Evolutionary conservation across 2,113 vertebrate species (phyloP).

Genomic region (Panthera uncia): DNA sequence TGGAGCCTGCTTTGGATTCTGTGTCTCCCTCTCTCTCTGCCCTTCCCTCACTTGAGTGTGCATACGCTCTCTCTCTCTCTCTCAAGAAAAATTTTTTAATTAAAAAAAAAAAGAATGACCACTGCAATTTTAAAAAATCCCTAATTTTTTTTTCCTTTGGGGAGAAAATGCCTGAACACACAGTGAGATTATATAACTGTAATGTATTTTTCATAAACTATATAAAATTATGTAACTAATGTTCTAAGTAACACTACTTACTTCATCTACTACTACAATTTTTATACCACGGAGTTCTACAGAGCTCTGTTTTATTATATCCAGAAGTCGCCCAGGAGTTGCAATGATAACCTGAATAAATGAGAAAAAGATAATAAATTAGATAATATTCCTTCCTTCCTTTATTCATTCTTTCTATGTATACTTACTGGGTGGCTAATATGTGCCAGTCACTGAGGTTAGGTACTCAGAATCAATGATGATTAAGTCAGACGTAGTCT

Average conservation of each 20-base stretch:
- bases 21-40: no score
- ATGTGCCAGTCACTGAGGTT: background rate
- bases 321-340: conserved; percentile 95
- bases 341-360: conserved; percentile 92
- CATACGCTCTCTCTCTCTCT: no score
- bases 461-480: background rate
- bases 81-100: no score
- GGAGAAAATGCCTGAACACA: background rate
- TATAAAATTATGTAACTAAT: background rate
- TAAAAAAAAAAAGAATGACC: background rate
- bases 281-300: conserved; percentile 87
- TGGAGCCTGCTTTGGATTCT: no score
- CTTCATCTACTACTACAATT: conserved; percentile 95
- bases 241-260: conserved; percentile 77
- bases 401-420: background rate
- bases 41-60: no score
- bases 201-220: background rate
- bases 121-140: background rate
- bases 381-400: background rate
- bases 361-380: background rate
- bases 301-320: conserved; percentile 93
- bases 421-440: background rate
- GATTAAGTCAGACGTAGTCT: background rate
- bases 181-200: background rate
- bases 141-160: background rate